These are phyloP conservation scores for Ophion ellenae DNA, from an alignment of 2,888 invertebrate species.

Conservation along the genomic window DNA sequence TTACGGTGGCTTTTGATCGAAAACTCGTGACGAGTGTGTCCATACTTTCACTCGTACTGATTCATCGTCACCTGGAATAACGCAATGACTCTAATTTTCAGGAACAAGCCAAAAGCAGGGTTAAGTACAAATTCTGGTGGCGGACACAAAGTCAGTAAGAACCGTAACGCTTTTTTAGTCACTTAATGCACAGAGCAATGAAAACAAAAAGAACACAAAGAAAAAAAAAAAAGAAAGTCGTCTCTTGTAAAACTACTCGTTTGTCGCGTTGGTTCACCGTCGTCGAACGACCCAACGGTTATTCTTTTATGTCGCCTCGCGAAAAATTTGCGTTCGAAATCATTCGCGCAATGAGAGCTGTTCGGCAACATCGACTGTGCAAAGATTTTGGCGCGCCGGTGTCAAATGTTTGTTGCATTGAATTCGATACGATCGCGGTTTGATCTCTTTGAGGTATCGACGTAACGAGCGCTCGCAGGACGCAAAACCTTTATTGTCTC, in stretches of 20 bases:
- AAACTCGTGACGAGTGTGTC: background rate
- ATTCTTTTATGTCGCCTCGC: conserved; percentile 24
- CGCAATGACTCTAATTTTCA: conserved; percentile 81
- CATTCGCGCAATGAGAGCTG: conserved; percentile 22
- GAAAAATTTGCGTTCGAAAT: conserved; percentile 43
- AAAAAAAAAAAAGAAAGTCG: conserved; percentile 44
- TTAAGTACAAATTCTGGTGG: conserved; percentile 88
- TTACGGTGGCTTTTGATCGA: background rate
- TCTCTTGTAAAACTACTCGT: conserved; percentile 46
- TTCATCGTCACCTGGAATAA: conserved; percentile 17
- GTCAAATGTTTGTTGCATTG: background rate
- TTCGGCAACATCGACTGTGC: conserved; percentile 37
- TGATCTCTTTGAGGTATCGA: conserved; percentile 47
- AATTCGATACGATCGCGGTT: conserved; percentile 20
- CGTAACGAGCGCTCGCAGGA: conserved; percentile 15
- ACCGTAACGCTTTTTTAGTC: conserved; percentile 87
- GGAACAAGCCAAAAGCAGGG: conserved; percentile 85
- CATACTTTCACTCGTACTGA: conserved; percentile 8
- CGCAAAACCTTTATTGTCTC: conserved; percentile 37
- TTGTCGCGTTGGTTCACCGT: conserved; percentile 58
- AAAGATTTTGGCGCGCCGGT: conserved; percentile 9
- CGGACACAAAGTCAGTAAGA: conserved; percentile 99
- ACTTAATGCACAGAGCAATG: conserved; percentile 82
- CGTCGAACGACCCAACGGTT: conserved; percentile 53
- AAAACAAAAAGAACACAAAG: conserved; percentile 72